Evolutionary conservation across 35 echinoderm and acorn worm genomes (phyloP).

Genomic region (Apostichopus parvimensis): DNA sequence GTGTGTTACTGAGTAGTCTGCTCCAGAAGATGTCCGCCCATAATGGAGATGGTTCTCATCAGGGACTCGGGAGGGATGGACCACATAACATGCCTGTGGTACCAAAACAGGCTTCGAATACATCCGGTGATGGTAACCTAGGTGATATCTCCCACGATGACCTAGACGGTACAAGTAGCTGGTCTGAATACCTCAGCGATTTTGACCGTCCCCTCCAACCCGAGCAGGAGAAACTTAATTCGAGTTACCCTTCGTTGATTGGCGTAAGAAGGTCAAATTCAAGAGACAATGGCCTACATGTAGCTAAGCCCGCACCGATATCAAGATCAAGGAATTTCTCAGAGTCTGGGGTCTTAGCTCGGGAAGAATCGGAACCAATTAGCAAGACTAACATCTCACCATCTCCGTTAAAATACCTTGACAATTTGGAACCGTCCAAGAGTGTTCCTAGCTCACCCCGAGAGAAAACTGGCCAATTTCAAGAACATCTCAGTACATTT

Average conservation of each 20-base stretch:
- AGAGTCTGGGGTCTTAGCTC: background rate
- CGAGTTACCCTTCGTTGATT: conserved; percentile 5
- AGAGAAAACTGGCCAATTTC: background rate
- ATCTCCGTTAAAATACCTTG: background rate
- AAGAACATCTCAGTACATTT: background rate
- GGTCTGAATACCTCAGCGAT: conserved; percentile 33
- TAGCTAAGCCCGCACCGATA: background rate
- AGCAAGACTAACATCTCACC: background rate
- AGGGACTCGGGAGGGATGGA: background rate
- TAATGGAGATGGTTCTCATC: background rate
- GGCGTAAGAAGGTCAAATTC: background rate
- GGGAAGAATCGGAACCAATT: background rate
- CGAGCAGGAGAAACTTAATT: conserved; percentile 3
- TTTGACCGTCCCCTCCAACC: background rate
- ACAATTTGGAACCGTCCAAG: background rate
- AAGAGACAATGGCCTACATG: background rate
- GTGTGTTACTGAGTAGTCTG: no score
- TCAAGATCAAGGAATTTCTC: conserved; percentile 20
- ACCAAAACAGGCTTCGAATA: background rate
- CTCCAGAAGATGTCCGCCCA: no score
- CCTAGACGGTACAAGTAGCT: background rate
- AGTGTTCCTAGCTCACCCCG: background rate
- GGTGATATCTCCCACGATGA: background rate
- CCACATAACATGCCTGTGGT: background rate
- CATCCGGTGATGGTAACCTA: background rate